These are phyloP conservation scores for Todiramphus saurophagus DNA, from an alignment of 2,113 vertebrate species.

Conservation along the genomic window DNA sequence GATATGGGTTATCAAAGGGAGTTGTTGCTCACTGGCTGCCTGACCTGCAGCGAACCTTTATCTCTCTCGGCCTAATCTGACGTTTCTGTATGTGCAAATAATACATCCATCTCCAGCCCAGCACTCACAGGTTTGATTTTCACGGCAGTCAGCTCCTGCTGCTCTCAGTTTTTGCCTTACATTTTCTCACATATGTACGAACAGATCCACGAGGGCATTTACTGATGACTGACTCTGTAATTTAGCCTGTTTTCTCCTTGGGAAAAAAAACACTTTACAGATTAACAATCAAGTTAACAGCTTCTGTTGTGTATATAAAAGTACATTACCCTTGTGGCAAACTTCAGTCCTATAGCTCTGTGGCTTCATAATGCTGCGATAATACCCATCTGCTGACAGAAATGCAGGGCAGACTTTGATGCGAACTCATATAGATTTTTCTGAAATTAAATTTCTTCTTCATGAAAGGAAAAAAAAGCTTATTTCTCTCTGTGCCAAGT, in stretches of 20 bases:
- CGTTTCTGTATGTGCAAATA: neutral
- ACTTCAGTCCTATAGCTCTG: neutral
- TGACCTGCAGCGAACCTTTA: fast-evolving
- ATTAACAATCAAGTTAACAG: constrained; percentile 27
- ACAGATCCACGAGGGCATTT: neutral
- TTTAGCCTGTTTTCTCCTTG: neutral
- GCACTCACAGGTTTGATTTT: neutral
- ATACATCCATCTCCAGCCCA: neutral
- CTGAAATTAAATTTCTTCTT: neutral
- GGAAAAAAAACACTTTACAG: neutral
- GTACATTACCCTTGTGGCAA: neutral
- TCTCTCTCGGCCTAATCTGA: neutral
- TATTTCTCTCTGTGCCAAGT: neutral
- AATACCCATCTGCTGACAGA: neutral
- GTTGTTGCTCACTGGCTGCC: neutral
- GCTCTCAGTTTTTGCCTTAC: neutral
- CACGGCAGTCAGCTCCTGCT: neutral
- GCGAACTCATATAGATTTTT: neutral
- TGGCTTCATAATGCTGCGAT: neutral
- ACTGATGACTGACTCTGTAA: neutral
- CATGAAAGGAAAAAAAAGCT: neutral
- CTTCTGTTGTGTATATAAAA: neutral
- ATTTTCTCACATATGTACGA: neutral
- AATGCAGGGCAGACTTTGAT: neutral
- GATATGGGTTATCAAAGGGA: fast-evolving